Evolutionary conservation across 1,140 invertebrate genomes (phyloP), one percentile per base, ranked within the genome.

Genomic region (Temnothorax curvispinosus): DNA sequence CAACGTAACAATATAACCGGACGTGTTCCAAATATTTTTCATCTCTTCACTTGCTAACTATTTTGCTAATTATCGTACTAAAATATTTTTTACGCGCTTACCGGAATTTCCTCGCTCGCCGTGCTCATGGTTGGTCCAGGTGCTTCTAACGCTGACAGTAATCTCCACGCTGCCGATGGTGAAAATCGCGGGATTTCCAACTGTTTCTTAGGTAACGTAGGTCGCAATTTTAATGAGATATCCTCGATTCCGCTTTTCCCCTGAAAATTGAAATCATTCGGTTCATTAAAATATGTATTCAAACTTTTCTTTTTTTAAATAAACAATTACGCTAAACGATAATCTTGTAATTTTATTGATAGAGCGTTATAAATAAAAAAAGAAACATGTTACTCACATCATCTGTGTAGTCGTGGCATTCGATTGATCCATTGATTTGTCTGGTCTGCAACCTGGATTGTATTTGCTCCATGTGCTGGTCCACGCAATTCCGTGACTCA

Each of bases 81-180:
- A 7, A 0, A 60, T 56, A 54, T 54, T 54, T 54, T 54, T 75
- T 77, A 88, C 92, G 88, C 75, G 87, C 92, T 91, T 69, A 95
- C 92, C 87, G 94, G 94, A 74, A 92, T 77, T 85, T 94, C 94
- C 60, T 94, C 94, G 74, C 93, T 94, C 27, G 92, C 91, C 21
- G 92, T 94, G 75, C 93, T 94, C 92, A 92, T 93, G 11, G 91
- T 91, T 44, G 94, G 94, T 27, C 91, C 94, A 4, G 90, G 93
- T 0, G 91, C 92, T 72, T 95, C 94, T 65, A 92, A 71, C n/a
- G 94, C 94, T 9, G 96, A 96, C 6, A 98, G 95, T 35, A 97
- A 96, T 88, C 97, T 96, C 98, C 98, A 98, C 0, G 98, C 98
- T n/a, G 97, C 96, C 0, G 97, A 96, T 3, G 98, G 98, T 18